Evolutionary conservation across 2,113 vertebrate species (phyloP).

Genomic region (Chloropsis hardwickii): DNA sequence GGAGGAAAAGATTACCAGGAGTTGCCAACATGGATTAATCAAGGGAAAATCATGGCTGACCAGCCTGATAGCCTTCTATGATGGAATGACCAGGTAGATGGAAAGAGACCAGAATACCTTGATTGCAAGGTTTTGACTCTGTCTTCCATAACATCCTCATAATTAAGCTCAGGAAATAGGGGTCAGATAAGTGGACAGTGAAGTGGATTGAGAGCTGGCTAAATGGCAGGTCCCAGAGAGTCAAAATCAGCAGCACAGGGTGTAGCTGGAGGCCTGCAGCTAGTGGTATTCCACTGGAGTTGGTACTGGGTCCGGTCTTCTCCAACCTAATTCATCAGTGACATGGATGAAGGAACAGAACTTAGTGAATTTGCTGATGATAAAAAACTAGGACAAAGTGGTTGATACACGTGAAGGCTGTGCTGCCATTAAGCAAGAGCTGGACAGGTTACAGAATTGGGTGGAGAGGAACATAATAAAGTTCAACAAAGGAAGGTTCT

Average conservation of each 20-base stretch:
- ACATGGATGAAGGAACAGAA: neutral
- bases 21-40: neutral
- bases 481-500: neutral
- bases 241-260: neutral
- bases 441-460: neutral
- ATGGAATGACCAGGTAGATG: neutral
- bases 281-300: neutral
- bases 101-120: neutral
- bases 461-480: neutral
- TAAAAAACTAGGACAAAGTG: neutral
- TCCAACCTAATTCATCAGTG: neutral
- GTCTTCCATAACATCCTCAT: neutral
- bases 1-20: neutral
- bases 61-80: neutral
- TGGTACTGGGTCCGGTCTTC: neutral
- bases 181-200: too few species aligned
- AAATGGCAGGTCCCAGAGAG: neutral
- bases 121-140: neutral
- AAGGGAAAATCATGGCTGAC: neutral
- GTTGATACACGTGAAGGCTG: neutral
- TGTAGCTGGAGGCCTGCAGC: neutral
- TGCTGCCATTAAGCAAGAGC: neutral
- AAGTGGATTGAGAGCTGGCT: neutral
- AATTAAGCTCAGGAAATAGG: neutral
- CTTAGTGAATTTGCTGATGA: neutral